phyloP scores from a whole-genome alignment of 2,797 vertebrate genomes.

The Atherinosoma microstoma region DNA sequence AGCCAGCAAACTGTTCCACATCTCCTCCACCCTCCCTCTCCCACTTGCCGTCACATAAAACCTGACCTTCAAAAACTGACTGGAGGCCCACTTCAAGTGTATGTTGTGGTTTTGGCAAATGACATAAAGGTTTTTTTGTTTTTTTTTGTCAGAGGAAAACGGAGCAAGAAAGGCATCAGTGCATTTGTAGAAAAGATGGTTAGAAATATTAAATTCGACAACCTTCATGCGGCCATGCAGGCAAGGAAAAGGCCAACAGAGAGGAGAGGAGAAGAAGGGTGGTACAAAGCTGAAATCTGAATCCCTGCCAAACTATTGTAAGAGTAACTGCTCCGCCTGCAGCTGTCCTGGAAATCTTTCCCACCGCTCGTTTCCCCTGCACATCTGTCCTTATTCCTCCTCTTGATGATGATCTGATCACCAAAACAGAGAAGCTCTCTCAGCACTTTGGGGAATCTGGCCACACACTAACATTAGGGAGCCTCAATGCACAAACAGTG shows the following conservation, averaged over 20 bases:
- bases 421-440: constrained; percentile 60
- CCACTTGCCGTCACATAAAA: constrained; percentile 62
- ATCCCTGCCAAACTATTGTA: constrained; percentile 72
- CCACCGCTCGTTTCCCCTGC: constrained; percentile 48
- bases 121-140: constrained; percentile 14
- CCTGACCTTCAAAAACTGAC: constrained; percentile 65
- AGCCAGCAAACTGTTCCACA: constrained; percentile 48
- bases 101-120: constrained; percentile 59
- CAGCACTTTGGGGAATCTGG: constrained; percentile 41
- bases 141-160: constrained; percentile 13
- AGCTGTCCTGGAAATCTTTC: constrained; percentile 74
- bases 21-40: constrained; percentile 25
- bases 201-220: constrained; percentile 21
- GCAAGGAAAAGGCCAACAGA: constrained; percentile 16
- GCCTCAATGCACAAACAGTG: constrained; percentile 18
- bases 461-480: constrained; percentile 59
- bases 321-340: constrained; percentile 69
- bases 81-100: constrained; percentile 47
- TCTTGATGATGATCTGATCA: constrained; percentile 64
- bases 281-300: constrained; percentile 63
- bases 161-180: constrained; percentile 14
- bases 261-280: constrained; percentile 46
- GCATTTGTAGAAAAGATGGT: constrained; percentile 18
- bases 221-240: constrained; percentile 8
- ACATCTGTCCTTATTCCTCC: constrained; percentile 71